Conservation (phyloP, 2,797 vertebrate species). For the Enteromius paludinosus region DNA sequence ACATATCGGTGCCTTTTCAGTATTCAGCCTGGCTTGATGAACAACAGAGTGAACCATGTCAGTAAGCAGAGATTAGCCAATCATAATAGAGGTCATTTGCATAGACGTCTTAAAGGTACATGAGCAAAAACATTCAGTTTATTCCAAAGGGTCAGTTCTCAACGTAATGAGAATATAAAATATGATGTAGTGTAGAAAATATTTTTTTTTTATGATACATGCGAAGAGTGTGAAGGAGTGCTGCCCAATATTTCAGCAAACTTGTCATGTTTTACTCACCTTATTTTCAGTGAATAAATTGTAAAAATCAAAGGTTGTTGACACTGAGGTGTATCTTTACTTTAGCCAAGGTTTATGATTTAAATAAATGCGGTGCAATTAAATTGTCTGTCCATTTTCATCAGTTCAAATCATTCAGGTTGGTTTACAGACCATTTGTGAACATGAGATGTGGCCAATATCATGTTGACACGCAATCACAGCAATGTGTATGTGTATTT, state of each 20-base stretch:
- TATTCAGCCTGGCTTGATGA: conserved; percentile 14
- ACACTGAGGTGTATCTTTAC: neutral
- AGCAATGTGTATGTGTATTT: neutral
- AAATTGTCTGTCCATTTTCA: neutral
- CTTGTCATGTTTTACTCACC: neutral
- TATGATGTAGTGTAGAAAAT: neutral
- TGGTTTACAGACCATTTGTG: neutral
- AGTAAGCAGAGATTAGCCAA: conserved; percentile 10
- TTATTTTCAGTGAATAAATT: neutral
- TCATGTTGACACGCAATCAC: neutral
- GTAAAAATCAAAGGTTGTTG: neutral
- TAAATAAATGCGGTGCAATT: neutral
- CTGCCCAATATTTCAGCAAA: too few relatives aligned
- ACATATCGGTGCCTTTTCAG: conserved; percentile 16
- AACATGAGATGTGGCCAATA: neutral
- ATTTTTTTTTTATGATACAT: too few relatives aligned
- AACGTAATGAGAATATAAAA: neutral
- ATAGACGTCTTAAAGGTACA: neutral
- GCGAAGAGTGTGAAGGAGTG: too few relatives aligned
- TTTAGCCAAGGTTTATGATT: neutral
- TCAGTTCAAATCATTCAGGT: neutral
- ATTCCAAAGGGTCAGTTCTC: neutral
- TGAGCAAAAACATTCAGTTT: neutral
- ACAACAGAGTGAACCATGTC: neutral
- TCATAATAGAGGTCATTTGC: conserved; percentile 2